Conservation (phyloP, 2,113 vertebrate genomes). For the Damaliscus lunatus region DNA sequence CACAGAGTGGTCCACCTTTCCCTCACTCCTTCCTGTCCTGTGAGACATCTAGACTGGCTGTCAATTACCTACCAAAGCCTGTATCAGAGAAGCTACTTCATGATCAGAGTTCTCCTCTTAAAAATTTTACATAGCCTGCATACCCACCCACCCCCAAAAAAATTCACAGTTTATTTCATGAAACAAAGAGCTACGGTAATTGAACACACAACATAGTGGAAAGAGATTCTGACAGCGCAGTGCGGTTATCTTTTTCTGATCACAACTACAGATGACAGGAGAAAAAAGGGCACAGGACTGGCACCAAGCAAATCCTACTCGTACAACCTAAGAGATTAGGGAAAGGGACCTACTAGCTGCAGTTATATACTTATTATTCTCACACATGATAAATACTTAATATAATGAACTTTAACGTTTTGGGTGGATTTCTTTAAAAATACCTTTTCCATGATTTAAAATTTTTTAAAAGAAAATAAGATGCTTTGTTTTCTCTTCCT, state of each 20-base stretch:
- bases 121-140: conserved; percentile 83
- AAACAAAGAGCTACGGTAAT: conserved; percentile 80
- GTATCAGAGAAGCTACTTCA: conserved; percentile 60
- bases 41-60: conserved; percentile 38
- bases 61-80: conserved; percentile 57
- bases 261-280: conserved; percentile 80
- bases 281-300: conserved; percentile 72
- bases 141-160: conserved; percentile 47
- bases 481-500: conserved; percentile 81
- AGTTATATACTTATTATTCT: conserved; percentile 79
- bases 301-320: conserved; percentile 80
- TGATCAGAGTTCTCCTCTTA: conserved; percentile 76
- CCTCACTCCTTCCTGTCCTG: conserved; percentile 25
- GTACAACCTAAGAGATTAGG: conserved; percentile 79
- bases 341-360: conserved; percentile 79
- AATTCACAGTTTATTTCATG: conserved; percentile 89
- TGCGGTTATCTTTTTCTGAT: conserved; percentile 74
- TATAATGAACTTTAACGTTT: conserved; percentile 77
- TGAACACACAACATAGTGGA: conserved; percentile 82
- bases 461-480: conserved; percentile 78
- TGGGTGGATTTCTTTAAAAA: conserved; percentile 72
- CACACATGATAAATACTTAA: conserved; percentile 86
- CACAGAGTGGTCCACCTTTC: neutral
- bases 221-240: conserved; percentile 80
- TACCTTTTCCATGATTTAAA: conserved; percentile 73